Percentiles rank a stretch among this genome's conserved stretches.
phyloP scores from a whole-genome alignment of 2,797 vertebrate species.

The Phrynocephalus forsythii region DNA sequence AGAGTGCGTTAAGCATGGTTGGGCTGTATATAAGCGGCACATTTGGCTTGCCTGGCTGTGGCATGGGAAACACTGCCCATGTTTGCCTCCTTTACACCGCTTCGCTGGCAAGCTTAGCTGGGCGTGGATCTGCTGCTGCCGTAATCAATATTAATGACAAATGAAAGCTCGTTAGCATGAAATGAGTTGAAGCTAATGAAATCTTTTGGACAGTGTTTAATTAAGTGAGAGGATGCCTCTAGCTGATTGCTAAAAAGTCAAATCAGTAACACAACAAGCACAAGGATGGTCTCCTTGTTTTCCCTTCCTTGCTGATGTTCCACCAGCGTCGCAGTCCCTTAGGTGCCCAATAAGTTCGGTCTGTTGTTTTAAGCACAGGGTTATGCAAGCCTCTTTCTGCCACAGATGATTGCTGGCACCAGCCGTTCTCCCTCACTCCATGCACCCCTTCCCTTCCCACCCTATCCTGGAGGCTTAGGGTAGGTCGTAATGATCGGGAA shows the following conservation, averaged over 20 bases:
- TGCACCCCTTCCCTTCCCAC: not conserved
- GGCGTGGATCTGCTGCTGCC: not conserved
- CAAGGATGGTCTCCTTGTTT: not conserved
- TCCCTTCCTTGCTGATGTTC: not conserved
- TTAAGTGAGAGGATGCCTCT: not conserved
- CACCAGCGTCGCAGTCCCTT: not conserved
- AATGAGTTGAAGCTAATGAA: not conserved
- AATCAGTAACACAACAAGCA: not conserved
- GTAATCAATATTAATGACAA: not conserved
- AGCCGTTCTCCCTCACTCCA: no score
- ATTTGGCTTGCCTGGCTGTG: no score
- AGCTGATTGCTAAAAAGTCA: not conserved
- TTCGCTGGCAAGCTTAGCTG: not conserved
- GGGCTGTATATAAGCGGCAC: no score
- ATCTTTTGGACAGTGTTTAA: not conserved
- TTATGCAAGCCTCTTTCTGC: not conserved
- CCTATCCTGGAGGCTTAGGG: not conserved
- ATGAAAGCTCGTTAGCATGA: not conserved
- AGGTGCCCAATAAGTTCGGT: not conserved
- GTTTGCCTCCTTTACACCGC: not conserved
- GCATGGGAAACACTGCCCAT: not conserved
- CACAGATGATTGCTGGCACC: not conserved
- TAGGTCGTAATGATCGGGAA: not conserved
- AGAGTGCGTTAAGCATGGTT: no score
- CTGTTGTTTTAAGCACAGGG: not conserved